A percentile compares a stretch with the other conserved stretches of the same genome.
Conservation (phyloP, 2,888 invertebrate species). For the Linyphia triangularis region DNA sequence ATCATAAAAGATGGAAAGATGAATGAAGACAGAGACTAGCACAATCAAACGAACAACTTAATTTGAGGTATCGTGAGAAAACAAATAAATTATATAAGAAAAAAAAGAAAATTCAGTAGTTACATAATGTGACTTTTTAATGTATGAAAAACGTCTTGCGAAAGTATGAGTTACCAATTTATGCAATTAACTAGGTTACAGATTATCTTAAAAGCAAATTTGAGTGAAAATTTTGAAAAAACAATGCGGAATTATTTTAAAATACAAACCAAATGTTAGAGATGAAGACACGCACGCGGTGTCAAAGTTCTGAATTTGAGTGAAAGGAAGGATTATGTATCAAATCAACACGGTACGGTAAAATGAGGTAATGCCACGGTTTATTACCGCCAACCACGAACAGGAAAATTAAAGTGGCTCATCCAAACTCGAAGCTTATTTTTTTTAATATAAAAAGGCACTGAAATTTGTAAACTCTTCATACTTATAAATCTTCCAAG, state of each 20-base stretch:
- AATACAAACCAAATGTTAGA: conserved; percentile 20
- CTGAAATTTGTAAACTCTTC: neutral
- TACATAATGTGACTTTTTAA: too few relatives aligned
- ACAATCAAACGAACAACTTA: too few relatives aligned
- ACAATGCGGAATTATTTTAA: neutral
- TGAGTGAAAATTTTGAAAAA: neutral
- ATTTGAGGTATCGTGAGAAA: too few relatives aligned
- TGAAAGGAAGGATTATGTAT: conserved; percentile 52
- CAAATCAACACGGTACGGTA: conserved; percentile 17
- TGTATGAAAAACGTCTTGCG: neutral
- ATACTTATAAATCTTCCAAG: neutral
- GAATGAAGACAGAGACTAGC: too few relatives aligned
- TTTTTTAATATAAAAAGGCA: neutral
- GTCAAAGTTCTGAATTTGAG: conserved; percentile 28
- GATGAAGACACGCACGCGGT: conserved; percentile 56
- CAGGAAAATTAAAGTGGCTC: conserved; percentile 21
- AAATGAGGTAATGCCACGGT: conserved; percentile 48
- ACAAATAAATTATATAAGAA: too few relatives aligned
- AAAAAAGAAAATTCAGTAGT: too few relatives aligned
- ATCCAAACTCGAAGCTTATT: neutral
- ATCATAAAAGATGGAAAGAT: too few relatives aligned
- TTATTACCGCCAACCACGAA: conserved; percentile 63
- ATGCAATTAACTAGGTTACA: neutral
- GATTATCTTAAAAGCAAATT: neutral
- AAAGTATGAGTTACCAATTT: neutral